Conservation (phyloP, 1,140 invertebrate genomes). For the Ips typographus region DNA sequence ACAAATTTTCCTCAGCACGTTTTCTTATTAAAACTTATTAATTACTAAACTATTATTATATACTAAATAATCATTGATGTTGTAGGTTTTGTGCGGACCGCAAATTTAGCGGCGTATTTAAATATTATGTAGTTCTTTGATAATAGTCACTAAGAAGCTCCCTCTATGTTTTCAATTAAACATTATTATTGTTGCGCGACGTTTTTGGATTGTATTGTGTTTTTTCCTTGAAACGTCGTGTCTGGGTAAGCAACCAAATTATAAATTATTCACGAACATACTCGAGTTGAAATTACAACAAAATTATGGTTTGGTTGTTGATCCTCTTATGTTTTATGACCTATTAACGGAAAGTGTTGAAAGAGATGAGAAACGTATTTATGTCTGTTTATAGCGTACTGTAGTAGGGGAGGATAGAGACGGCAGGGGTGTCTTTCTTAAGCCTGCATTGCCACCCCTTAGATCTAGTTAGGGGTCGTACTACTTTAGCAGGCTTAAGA, state of each 20-base stretch:
- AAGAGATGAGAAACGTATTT: constrained; percentile 46
- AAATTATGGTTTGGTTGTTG: not conserved
- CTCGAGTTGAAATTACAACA: not conserved
- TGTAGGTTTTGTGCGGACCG: constrained; percentile 44
- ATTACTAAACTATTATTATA: constrained; percentile 24
- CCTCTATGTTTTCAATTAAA: constrained; percentile 52
- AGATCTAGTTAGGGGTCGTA: constrained; percentile 43
- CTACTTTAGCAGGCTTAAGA: constrained; percentile 47
- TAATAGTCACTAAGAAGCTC: constrained; percentile 44
- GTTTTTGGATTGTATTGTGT: constrained; percentile 11
- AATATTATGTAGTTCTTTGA: constrained; percentile 35
- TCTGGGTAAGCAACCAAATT: constrained; percentile 16
- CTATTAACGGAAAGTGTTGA: constrained; percentile 52
- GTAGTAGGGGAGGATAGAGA: constrained; percentile 46
- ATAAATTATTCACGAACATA: constrained; percentile 4
- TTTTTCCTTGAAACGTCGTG: constrained; percentile 19
- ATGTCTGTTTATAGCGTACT: constrained; percentile 53
- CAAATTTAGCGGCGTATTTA: constrained; percentile 37
- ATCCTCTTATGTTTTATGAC: constrained; percentile 4
- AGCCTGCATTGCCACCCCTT: constrained; percentile 48
- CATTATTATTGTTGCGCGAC: constrained; percentile 31
- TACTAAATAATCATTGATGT: constrained; percentile 42
- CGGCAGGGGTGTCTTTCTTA: constrained; percentile 39
- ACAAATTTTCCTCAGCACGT: constrained; percentile 46
- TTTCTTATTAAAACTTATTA: constrained; percentile 25